These are phyloP conservation scores for Dromius quadrimaculatus DNA, from an alignment of 2,888 invertebrate genomes.

Conservation along the genomic window DNA sequence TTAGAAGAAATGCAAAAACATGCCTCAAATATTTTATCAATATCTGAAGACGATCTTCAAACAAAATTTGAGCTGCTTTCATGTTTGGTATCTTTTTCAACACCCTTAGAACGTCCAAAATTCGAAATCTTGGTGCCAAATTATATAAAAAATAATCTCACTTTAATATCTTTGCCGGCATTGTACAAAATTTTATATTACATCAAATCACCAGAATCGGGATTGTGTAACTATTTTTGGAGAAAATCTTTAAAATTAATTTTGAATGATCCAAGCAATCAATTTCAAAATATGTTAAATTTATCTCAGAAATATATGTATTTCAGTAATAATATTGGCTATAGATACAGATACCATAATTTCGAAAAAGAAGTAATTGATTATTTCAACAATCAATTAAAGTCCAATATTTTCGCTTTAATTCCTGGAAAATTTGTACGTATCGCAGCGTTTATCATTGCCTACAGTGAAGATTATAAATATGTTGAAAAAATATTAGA, in stretches of 20 bases:
- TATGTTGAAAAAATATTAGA: constrained; percentile 64
- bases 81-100: constrained; percentile 66
- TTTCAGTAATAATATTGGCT: constrained; percentile 69
- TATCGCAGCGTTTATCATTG: constrained; percentile 66
- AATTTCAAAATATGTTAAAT: constrained; percentile 62
- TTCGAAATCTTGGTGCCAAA: constrained; percentile 63
- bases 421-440: constrained; percentile 65
- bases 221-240: constrained; percentile 68
- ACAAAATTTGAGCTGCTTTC: constrained; percentile 64
- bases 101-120: constrained; percentile 65
- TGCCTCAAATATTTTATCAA: constrained; percentile 63
- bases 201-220: constrained; percentile 67
- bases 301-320: constrained; percentile 70
- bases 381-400: constrained; percentile 62
- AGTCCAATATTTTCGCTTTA: constrained; percentile 61
- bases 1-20: constrained; percentile 65
- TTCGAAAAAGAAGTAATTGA: constrained; percentile 66
- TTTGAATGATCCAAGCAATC: constrained; percentile 58
- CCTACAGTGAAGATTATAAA: constrained; percentile 63
- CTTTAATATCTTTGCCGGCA: constrained; percentile 61
- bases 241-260: constrained; percentile 63
- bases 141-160: constrained; percentile 61
- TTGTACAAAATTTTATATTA: constrained; percentile 67
- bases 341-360: constrained; percentile 67
- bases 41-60: constrained; percentile 61